These are phyloP conservation scores for Motacilla alba DNA, from an alignment of 2,113 vertebrate genomes.

Conservation along the genomic window DNA sequence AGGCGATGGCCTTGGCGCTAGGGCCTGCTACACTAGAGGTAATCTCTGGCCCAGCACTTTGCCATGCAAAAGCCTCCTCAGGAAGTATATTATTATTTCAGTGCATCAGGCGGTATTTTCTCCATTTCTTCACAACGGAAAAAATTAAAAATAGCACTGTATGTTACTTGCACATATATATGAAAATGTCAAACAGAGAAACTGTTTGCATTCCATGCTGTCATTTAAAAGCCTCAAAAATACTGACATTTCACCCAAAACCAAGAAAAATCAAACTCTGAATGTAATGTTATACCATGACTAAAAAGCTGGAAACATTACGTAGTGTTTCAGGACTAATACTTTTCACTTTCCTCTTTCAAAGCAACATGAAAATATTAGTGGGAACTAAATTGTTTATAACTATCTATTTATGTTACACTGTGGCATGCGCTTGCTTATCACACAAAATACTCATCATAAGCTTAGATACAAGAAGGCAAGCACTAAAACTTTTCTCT, in stretches of 20 bases:
- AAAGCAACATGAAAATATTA: background rate
- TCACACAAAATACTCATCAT: background rate
- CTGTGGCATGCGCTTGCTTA: background rate
- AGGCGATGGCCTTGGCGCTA: background rate
- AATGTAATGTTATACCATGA: background rate
- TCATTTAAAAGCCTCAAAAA: background rate
- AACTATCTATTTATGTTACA: background rate
- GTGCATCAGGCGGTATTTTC: background rate
- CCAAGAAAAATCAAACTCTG: background rate
- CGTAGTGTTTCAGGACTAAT: background rate
- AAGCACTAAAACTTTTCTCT: background rate
- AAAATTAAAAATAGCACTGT: background rate
- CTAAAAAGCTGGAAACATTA: background rate
- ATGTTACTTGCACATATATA: background rate
- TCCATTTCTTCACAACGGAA: background rate
- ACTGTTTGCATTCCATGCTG: background rate
- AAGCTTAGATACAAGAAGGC: background rate
- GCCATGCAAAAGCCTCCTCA: background rate
- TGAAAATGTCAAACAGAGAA: background rate
- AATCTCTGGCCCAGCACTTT: slow-evolving; percentile 2
- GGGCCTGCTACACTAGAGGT: background rate
- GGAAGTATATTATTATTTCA: background rate
- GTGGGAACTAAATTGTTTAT: background rate
- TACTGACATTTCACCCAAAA: background rate
- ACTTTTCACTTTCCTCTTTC: background rate